These are phyloP conservation scores for Stenodera caucasica DNA, from an alignment of 2,888 invertebrate species.

Conservation along the genomic window DNA sequence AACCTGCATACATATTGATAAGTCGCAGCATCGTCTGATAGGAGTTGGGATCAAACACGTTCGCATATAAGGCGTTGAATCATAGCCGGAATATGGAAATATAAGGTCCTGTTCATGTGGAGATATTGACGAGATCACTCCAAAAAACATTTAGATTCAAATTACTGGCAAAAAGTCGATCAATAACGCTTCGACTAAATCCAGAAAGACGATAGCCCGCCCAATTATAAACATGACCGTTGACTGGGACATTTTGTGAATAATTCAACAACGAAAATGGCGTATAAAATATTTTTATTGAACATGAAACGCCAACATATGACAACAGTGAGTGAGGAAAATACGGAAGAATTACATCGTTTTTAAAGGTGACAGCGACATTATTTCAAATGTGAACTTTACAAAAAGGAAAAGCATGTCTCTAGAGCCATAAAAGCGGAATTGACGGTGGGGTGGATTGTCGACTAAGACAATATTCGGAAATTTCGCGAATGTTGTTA, in stretches of 20 bases:
- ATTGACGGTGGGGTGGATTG: background rate
- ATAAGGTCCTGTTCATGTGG: background rate
- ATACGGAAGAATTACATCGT: constrained; percentile 27
- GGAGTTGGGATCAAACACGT: constrained; percentile 29
- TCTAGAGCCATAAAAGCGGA: constrained; percentile 2
- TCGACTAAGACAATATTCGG: background rate
- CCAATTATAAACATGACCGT: too few relatives aligned
- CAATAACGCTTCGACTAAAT: background rate
- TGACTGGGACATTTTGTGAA: too few relatives aligned
- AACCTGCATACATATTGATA: constrained; percentile 45
- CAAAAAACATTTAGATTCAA: background rate
- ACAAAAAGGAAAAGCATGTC: constrained; percentile 13
- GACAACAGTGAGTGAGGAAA: constrained; percentile 5
- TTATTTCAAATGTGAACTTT: constrained; percentile 29
- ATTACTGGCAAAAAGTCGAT: background rate
- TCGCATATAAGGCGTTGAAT: constrained; percentile 23
- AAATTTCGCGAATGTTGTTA: background rate
- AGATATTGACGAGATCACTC: background rate
- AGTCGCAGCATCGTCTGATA: constrained; percentile 37
- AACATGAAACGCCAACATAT: background rate
- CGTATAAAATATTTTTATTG: background rate
- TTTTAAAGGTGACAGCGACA: constrained; percentile 29
- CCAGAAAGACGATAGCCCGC: too few relatives aligned
- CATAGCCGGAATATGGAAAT: constrained; percentile 38
- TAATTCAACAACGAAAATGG: too few relatives aligned